Conservation (phyloP, 2,797 vertebrate species). For the Labroides dimidiatus region DNA sequence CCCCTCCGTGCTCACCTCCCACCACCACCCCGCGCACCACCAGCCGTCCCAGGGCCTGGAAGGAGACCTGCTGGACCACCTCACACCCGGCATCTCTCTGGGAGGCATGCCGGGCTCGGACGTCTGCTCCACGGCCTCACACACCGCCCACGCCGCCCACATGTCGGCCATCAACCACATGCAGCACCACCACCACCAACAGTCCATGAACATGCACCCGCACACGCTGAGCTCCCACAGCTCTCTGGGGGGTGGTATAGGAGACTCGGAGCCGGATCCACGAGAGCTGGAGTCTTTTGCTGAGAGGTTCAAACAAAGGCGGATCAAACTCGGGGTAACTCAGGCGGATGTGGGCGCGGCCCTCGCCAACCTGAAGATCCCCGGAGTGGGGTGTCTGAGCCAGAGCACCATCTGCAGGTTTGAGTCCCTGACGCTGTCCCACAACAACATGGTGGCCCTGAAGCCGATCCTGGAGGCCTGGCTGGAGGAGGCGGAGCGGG, state of each 20-base stretch:
- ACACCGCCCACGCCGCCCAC: constrained; percentile 86
- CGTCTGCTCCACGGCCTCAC: constrained; percentile 88
- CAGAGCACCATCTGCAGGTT: constrained; percentile 96
- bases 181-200: constrained; percentile 87
- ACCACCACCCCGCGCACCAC: constrained; percentile 83
- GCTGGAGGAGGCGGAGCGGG: constrained; percentile 93
- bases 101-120: constrained; percentile 90
- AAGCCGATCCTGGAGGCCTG: constrained; percentile 94
- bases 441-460: constrained; percentile 96
- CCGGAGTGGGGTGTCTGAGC: constrained; percentile 92
- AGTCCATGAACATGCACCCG: constrained; percentile 89
- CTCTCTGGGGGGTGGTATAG: constrained; percentile 75
- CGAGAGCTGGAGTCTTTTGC: constrained; percentile 94
- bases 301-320: constrained; percentile 92
- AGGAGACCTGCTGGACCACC: constrained; percentile 92
- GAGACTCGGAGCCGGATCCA: constrained; percentile 90
- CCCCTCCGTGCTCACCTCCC: constrained; percentile 89
- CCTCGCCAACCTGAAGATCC: constrained; percentile 93
- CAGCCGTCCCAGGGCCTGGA: constrained; percentile 90
- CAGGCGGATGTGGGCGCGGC: constrained; percentile 93
- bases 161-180: constrained; percentile 94
- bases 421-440: constrained; percentile 94
- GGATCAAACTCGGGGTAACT: constrained; percentile 94
- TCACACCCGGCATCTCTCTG: constrained; percentile 88
- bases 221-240: constrained; percentile 87